These are phyloP conservation scores for Peromyscus maniculatus DNA, from an alignment of 2,113 vertebrate genomes.

Conservation along the genomic window DNA sequence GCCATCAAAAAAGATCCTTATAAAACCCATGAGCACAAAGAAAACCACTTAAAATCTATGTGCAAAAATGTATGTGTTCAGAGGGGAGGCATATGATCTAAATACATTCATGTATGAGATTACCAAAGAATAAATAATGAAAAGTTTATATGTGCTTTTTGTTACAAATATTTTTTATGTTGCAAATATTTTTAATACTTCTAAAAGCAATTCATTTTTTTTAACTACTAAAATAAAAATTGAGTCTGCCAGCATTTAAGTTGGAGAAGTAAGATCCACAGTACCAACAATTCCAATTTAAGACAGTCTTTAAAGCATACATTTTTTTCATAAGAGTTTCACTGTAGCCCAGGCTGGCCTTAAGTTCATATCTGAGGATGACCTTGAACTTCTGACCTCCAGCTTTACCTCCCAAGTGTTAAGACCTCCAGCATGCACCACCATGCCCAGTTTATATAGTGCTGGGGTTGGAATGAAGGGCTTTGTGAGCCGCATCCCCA, in stretches of 20 bases:
- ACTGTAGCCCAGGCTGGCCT: neutral
- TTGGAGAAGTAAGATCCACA: neutral
- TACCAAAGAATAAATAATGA: neutral
- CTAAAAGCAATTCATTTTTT: neutral
- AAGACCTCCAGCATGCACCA: too few species aligned
- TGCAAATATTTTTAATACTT: neutral
- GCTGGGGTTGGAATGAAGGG: neutral
- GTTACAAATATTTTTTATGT: neutral
- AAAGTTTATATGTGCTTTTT: neutral
- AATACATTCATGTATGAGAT: neutral
- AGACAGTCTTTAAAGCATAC: neutral
- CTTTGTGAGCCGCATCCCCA: neutral
- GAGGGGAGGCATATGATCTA: neutral
- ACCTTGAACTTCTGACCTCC: neutral
- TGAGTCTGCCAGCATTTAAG: neutral
- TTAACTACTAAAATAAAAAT: neutral
- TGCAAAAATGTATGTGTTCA: neutral
- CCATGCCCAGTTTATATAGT: neutral
- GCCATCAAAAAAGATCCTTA: neutral
- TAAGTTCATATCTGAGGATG: neutral
- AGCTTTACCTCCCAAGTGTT: too few species aligned
- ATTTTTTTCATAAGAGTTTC: neutral
- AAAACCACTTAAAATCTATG: neutral
- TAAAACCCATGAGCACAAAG: neutral
- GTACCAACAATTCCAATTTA: neutral